These are phyloP conservation scores for Leptopilina boulardi DNA, from an alignment of 1,140 invertebrate species.

Conservation along the genomic window DNA sequence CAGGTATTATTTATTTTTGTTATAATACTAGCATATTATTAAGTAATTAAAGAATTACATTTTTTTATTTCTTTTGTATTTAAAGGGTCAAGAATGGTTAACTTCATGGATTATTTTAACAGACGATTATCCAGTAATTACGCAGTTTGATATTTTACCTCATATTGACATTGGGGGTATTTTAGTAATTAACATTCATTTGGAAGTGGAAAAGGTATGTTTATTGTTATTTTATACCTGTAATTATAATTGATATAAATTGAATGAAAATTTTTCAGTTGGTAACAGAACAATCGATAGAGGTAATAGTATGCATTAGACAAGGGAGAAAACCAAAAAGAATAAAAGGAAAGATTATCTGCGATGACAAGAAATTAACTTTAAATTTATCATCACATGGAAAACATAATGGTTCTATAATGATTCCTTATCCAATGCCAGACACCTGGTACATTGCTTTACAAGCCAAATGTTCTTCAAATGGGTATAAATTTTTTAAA, in stretches of 20 bases:
- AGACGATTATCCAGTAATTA: conserved; percentile 71
- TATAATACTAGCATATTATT: neutral
- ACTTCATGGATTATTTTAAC: conserved; percentile 75
- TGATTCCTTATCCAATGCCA: conserved; percentile 77
- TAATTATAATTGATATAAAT: too few relatives aligned
- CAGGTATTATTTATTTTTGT: conserved; percentile 63
- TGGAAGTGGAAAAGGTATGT: conserved; percentile 67
- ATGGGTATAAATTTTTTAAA: conserved; percentile 60
- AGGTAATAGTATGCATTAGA: conserved; percentile 70
- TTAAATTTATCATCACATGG: conserved; percentile 68
- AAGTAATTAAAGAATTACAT: too few relatives aligned
- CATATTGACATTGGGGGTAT: conserved; percentile 78
- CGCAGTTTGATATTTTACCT: conserved; percentile 75
- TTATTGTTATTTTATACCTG: too few relatives aligned
- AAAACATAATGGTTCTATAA: conserved; percentile 62
- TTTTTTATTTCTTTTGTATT: conserved; percentile 32
- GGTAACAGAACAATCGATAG: conserved; percentile 65
- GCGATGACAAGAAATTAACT: conserved; percentile 63
- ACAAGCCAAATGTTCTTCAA: conserved; percentile 68
- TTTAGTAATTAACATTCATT: conserved; percentile 72
- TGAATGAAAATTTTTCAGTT: conserved; percentile 59
- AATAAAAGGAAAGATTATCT: conserved; percentile 63
- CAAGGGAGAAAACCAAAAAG: conserved; percentile 68
- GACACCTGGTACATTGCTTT: conserved; percentile 77
- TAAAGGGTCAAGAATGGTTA: conserved; percentile 75